Evolutionary conservation across 2,888 invertebrate genomes (phyloP), one percentile per base, ranked within the genome.

Genomic region (Eugnorisma glareosa): DNA sequence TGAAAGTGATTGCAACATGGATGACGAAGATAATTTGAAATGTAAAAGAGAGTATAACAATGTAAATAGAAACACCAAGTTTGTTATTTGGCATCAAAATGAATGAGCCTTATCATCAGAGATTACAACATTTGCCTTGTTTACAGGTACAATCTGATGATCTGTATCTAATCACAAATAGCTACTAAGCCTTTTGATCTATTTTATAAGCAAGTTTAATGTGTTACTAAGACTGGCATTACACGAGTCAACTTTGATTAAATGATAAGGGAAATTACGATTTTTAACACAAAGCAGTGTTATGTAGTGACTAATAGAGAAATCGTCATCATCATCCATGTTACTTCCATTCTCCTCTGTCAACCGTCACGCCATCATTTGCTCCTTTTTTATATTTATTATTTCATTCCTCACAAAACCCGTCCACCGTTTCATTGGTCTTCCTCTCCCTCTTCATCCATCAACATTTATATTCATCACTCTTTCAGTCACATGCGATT

Each of bases 121-220:
- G 75, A 69, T 63, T n/a, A 35, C 1, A 45, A 54, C n/a, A 51
- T 24, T 70, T 51, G 10, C 43, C 69, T 69, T 51, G 43, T 48
- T 37, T 54, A 78, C 43, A 67, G 31, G 51, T 69, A 74, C 43
- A 68, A 75, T 67, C 37, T 59, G 61, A 81, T 68, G 5, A 67
- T 59, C 15, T 45, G 1, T 67, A 74, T 84, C 75, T 84, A 69
- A 85, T 85, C 82, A 5, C 18, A 64, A 82, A 45, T 59, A 54
- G 24, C 45, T 40, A 37, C 18, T 80, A 63, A 80, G 48, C 54
- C 69, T 43, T 68, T 13, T 66, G 45, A 78, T 71, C 75, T 77
- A 75, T 73, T 73, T 77, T 77, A 68, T 66, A 67, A 85, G 54
- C 37, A 31, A 51, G 51, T 64, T 76, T 70, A 76, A 43, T 73